Conservation (phyloP, 2,888 invertebrate species). For the Chydorus sphaericus region DNA sequence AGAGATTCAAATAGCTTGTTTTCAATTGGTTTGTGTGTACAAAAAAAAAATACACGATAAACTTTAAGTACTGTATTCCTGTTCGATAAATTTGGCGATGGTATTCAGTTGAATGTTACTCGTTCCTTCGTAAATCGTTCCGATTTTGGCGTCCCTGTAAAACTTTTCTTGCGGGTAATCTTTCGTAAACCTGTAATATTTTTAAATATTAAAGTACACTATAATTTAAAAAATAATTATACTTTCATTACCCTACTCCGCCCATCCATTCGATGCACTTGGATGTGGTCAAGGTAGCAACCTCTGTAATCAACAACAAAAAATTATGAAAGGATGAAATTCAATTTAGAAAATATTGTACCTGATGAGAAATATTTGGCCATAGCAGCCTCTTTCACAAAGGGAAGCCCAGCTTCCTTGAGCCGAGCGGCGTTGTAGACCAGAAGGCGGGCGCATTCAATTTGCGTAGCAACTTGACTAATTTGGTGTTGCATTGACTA, state of each 20-base stretch:
- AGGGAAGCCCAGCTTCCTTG: conserved; percentile 66
- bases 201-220: too few relatives aligned
- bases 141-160: conserved; percentile 90
- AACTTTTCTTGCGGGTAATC: conserved; percentile 94
- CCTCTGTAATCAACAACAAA: too few relatives aligned
- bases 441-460: conserved; percentile 76
- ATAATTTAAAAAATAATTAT: too few relatives aligned
- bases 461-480: conserved; percentile 68
- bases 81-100: conserved; percentile 76
- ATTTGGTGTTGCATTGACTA: conserved; percentile 93
- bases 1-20: too few relatives aligned
- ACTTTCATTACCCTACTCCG: too few relatives aligned
- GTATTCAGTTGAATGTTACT: conserved; percentile 93
- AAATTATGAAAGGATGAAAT: conserved; percentile 2
- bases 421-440: conserved; percentile 89
- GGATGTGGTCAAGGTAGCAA: conserved; percentile 70
- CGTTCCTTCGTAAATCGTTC: conserved; percentile 94
- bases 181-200: conserved; percentile 80
- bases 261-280: conserved; percentile 98
- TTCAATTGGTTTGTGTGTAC: too few relatives aligned
- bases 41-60: too few relatives aligned
- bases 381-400: conserved; percentile 91
- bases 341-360: conserved; percentile 24
- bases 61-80: conserved; percentile 51
- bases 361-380: conserved; percentile 80